Evolutionary conservation across 2,888 invertebrate species (phyloP), one percentile per base, ranked within the genome.

Genomic region (Unio delphinus): DNA sequence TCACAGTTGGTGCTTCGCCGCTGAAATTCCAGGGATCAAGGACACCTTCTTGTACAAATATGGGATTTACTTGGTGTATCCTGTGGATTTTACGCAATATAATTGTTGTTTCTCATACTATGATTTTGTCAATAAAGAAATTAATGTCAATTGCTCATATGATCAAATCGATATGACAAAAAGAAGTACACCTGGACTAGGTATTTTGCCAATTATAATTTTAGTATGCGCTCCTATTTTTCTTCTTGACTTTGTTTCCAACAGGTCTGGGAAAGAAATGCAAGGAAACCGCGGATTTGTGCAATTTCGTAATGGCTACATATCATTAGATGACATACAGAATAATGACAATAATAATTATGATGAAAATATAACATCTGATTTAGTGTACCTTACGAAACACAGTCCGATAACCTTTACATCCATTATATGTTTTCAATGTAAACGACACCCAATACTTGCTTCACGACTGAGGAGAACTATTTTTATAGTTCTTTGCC

Each of bases 211-310:
- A n/a, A 23, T 75, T 8, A 30, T 70, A 17, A 70, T 67, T 6
- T 72, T 69, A 30, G 65, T 63, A 1, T 75, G 68, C 58, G 69
- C 68, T 64, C 74, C 74, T 15, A 45, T 72, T 20, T n/a, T 68
- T 57, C n/a, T 75, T 2, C 61, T 72, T 18, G 65, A 55, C 6
- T n/a, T 57, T 54, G 66, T n/a, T 28, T 34, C 4, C 54, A 63
- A 11, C 55, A 23, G 18, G 18, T 18, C 55, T 8, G 63, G 55
- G 18, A 63, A 34, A 20, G 11, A 34, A 26, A 26, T 63, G 17
- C 26, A 45, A 8, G 59, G 61, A 1, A 55, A 34, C 5, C 54
- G n/a, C 18, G 60, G 23, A 26, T 45, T 34, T 26, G 17, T 30
- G 4, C 45, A 45, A 8, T 0, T 8, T 45, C 45, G 11, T 45